phyloP scores from a whole-genome alignment of 2,113 vertebrate genomes.

The Perca fluviatilis region DNA sequence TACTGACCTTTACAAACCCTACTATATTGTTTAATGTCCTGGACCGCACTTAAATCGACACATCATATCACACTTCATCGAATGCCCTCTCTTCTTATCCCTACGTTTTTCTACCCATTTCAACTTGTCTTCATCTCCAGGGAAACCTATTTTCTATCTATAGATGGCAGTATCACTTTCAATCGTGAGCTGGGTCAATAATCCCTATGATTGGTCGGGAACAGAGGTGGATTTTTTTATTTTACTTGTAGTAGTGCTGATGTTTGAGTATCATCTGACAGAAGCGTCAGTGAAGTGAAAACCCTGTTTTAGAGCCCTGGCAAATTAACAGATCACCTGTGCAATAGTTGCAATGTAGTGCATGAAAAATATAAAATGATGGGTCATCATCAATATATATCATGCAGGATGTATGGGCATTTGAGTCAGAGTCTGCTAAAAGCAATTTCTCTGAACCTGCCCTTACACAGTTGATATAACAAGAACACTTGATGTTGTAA shows the following conservation, averaged over 20 bases:
- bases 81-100: slow-evolving; percentile 64
- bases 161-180: slow-evolving; percentile 36
- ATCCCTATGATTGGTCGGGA: slow-evolving; percentile 13
- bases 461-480: slow-evolving; percentile 9
- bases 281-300: neutral
- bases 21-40: slow-evolving; percentile 78
- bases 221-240: slow-evolving; percentile 28
- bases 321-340: neutral
- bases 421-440: neutral
- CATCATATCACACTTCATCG: slow-evolving; percentile 73
- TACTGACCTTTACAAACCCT: slow-evolving; percentile 72
- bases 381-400: neutral
- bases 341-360: neutral
- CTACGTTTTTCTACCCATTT: slow-evolving; percentile 19
- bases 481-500: slow-evolving; percentile 1
- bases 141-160: slow-evolving; percentile 39
- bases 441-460: neutral
- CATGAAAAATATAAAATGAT: neutral
- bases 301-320: neutral
- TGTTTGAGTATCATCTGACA: slow-evolving; percentile 5
- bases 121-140: slow-evolving; percentile 33
- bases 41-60: slow-evolving; percentile 70
- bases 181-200: slow-evolving; percentile 24
- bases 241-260: neutral
- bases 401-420: neutral